Percentiles rank a stretch among this genome's conserved stretches.
Conservation (phyloP, 2,113 vertebrate genomes). For the Xenopus tropicalis region DNA sequence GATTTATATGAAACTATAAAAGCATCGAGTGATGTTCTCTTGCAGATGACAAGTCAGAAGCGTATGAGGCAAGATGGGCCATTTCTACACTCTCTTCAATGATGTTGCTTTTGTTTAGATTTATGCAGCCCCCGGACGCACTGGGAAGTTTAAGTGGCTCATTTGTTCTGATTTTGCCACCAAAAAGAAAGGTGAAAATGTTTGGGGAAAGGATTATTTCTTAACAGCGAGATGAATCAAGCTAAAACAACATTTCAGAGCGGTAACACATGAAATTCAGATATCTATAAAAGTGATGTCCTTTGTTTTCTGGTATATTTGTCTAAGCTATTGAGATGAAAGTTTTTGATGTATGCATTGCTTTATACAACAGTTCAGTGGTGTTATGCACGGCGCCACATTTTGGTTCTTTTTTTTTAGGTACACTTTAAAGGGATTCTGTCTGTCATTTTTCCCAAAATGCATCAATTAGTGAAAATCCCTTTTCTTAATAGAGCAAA, state of each 20-base stretch:
- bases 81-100: slow-evolving; percentile 51
- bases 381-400: too few species aligned
- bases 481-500: too few species aligned
- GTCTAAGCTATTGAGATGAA: too few species aligned
- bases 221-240: slow-evolving; percentile 30
- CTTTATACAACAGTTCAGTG: too few species aligned
- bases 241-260: not conserved
- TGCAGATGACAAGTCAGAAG: slow-evolving; percentile 29
- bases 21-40: slow-evolving; percentile 33
- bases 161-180: slow-evolving; percentile 32
- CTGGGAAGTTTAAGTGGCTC: slow-evolving; percentile 14
- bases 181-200: slow-evolving; percentile 33
- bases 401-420: too few species aligned
- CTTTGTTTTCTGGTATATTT: not conserved
- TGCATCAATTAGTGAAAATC: too few species aligned
- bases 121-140: slow-evolving; percentile 22
- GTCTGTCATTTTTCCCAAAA: too few species aligned
- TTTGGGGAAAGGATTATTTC: slow-evolving; percentile 22
- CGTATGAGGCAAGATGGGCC: slow-evolving; percentile 27
- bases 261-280: slow-evolving; percentile 5
- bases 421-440: too few species aligned
- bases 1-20: slow-evolving; percentile 38
- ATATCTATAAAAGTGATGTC: slow-evolving; percentile 4
- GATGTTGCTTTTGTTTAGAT: slow-evolving; percentile 59
- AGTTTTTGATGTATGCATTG: too few species aligned